Percentiles rank a stretch among this genome's conserved stretches.
Conservation (phyloP, 2,888 invertebrate species). For the Sepiola atlantica region DNA sequence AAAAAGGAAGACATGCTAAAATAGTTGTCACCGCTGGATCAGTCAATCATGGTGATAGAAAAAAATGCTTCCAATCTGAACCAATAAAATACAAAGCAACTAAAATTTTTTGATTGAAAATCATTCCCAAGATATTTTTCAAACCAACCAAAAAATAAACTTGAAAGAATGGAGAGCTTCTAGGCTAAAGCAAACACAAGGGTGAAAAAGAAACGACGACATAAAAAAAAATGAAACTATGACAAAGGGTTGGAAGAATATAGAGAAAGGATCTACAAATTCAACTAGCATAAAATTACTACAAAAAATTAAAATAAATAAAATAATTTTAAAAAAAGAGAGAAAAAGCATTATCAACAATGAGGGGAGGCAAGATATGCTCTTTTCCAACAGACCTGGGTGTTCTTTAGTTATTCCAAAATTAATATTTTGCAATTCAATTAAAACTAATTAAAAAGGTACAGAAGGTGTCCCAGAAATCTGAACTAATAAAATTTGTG, state of each 20-base stretch:
- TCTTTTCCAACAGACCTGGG: not conserved
- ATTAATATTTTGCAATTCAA: too few relatives aligned
- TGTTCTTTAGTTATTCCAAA: too few relatives aligned
- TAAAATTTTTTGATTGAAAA: not conserved
- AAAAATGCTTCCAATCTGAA: not conserved
- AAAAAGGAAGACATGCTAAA: too few relatives aligned
- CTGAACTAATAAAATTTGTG: too few relatives aligned
- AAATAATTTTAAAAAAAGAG: too few relatives aligned
- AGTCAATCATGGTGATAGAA: too few relatives aligned
- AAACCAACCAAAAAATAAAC: not conserved
- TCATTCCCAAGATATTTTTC: not conserved
- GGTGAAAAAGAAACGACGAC: not conserved
- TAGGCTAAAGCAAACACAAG: not conserved
- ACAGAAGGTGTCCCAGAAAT: too few relatives aligned
- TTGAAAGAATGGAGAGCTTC: not conserved
- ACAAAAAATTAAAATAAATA: too few relatives aligned
- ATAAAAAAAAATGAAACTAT: not conserved
- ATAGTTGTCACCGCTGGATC: too few relatives aligned
- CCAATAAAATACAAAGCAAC: not conserved
- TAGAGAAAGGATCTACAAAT: not conserved
- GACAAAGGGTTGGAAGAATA: not conserved
- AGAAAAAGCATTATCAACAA: not conserved
- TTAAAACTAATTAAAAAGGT: too few relatives aligned
- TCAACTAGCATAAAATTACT: not conserved
- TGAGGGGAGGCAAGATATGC: not conserved